A percentile compares a stretch with the other conserved stretches of the same genome.
Conservation (phyloP, 2,797 vertebrate species). For the Craterocephalus amniculus region DNA sequence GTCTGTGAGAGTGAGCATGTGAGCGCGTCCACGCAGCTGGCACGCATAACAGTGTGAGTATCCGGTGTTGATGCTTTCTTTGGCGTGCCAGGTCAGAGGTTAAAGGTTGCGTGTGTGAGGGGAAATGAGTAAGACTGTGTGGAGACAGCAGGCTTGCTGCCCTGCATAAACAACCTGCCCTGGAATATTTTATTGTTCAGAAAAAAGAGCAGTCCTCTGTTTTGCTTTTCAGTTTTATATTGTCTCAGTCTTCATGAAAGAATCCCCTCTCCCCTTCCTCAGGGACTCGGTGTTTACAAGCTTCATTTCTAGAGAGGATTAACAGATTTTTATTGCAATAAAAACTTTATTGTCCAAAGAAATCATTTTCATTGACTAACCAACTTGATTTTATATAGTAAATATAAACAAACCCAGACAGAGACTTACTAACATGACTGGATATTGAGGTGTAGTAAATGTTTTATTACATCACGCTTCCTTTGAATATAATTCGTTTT, state of each 20-base stretch:
- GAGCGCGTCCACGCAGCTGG: constrained; percentile 44
- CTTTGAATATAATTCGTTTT: no score
- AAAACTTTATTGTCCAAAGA: background rate
- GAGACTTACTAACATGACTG: no score
- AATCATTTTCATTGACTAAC: background rate
- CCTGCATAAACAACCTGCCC: no score
- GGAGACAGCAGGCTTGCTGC: constrained; percentile 72
- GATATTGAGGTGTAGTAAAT: no score
- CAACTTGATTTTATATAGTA: background rate
- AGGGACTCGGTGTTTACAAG: background rate
- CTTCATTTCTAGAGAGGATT: background rate
- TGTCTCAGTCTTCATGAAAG: background rate
- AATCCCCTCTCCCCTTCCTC: background rate
- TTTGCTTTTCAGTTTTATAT: constrained; percentile 9
- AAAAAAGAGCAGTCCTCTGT: no score
- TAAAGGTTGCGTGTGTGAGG: constrained; percentile 59
- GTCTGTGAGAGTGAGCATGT: constrained; percentile 25
- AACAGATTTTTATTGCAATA: background rate
- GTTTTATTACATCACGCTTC: background rate
- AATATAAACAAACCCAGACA: no score
- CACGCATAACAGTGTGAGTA: constrained; percentile 53
- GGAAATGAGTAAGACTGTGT: constrained; percentile 69
- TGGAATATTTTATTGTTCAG: no score
- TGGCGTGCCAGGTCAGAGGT: constrained; percentile 59
- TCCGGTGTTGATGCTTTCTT: constrained; percentile 70